Base-by-base conservation (phyloP, 2,797 vertebrate genomes). In the Holocentrus rufus region DNA sequence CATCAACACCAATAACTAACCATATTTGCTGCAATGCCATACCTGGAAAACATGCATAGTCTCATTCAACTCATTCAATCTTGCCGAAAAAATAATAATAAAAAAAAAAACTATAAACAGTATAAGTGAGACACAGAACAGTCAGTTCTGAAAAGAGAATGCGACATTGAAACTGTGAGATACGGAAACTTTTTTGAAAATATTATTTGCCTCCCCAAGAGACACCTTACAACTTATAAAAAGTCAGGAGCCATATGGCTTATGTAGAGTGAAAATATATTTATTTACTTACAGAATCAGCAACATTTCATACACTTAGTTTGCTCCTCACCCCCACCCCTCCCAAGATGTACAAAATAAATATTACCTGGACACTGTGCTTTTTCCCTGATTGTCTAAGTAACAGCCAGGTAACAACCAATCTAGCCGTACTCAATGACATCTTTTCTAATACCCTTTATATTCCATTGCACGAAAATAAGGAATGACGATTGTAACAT, bases 281-380 rank as follows among this genome's bases (percentile, higher is more conserved):
- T 93, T 95, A 93, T 94, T 94, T 91, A 90, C 83, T 89, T 91
- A 93, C 86, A 92, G 88, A 91, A 91, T 91, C 80, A 89, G 89
- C 84, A 90, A 93, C 82, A 87, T 90, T 84, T 88, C 62, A 85
- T 84, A 84, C 83, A 85, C 69, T 72, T 74, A 34, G 71, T 85
- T 89, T 89, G 88, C 87, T 91, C 83, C 69, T 79, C 72, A 86
- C 71, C 57, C 74, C 77, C 74, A 57, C 52, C 79, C 83, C 56
- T 87, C 83, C 84, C 83, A 87, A 79, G 83, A 89, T 86, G 87
- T 85, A 90, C 83, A 91, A 81, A 94, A 93, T 92, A 91, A 91
- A 92, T 93, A 90, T 92, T 86, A 91, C 89, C 91, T 91, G 87
- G 90, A 90, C 87, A 86, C 76, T 89, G 85, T 89, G 88, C 83